These are phyloP conservation scores for Sthenelais limicola DNA, from an alignment of 2,888 invertebrate species.

Conservation along the genomic window DNA sequence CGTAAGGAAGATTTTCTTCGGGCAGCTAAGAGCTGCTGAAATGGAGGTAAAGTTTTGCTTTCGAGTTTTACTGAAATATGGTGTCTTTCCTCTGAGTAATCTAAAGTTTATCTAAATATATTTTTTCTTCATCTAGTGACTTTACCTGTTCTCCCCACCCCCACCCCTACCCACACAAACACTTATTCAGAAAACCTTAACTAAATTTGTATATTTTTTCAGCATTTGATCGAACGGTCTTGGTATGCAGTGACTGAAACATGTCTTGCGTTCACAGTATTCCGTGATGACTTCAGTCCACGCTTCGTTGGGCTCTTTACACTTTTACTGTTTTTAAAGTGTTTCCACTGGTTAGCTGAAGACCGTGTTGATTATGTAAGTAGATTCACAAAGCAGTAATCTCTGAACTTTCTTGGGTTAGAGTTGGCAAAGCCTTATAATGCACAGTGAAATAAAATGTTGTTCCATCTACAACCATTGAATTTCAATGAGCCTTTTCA, in stretches of 20 bases:
- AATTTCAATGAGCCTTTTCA: too few relatives aligned
- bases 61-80: too few relatives aligned
- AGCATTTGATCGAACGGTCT: conserved; percentile 97
- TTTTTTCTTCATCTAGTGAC: too few relatives aligned
- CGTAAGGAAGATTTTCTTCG: conserved; percentile 94
- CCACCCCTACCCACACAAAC: too few relatives aligned
- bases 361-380: conserved; percentile 99
- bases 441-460: conserved; percentile 22
- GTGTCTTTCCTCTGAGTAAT: too few relatives aligned
- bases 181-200: neutral
- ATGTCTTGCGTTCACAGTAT: conserved; percentile 98
- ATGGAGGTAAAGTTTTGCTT: conserved; percentile 96
- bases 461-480: too few relatives aligned
- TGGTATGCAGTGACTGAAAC: conserved; percentile 99
- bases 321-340: conserved; percentile 94
- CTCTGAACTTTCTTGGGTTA: neutral
- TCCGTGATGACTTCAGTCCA: conserved; percentile 96
- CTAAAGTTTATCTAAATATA: too few relatives aligned
- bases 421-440: neutral
- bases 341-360: conserved; percentile 99
- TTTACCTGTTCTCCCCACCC: too few relatives aligned
- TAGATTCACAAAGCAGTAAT: conserved; percentile 57
- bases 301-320: conserved; percentile 98
- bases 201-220: conserved; percentile 29
- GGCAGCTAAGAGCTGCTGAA: conserved; percentile 93